phyloP scores from a whole-genome alignment of 2,113 vertebrate genomes.

The Platysteira castanea region DNA sequence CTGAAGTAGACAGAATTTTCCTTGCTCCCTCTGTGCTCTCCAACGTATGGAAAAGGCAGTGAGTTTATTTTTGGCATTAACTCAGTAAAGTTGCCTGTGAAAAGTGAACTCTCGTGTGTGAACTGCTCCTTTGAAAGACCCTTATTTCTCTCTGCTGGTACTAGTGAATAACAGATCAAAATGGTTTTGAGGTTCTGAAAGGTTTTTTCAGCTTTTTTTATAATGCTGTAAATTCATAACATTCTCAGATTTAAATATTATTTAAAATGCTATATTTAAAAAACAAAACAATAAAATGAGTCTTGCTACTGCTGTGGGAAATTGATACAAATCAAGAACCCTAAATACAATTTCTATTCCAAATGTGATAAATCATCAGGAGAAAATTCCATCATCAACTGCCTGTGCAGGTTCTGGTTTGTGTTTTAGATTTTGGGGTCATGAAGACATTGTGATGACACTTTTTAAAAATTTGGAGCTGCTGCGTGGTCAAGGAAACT shows the following conservation, averaged over 20 bases:
- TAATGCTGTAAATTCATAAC: background rate
- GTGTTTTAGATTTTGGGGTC: background rate
- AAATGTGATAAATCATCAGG: background rate
- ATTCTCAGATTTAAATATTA: background rate
- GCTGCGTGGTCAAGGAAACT: rapidly evolving
- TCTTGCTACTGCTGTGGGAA: background rate
- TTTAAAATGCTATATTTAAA: background rate
- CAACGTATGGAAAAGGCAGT: background rate
- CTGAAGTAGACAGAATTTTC: background rate
- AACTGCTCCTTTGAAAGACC: background rate
- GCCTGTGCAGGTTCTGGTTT: background rate
- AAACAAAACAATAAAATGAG: background rate
- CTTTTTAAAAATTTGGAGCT: background rate
- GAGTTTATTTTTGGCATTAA: background rate
- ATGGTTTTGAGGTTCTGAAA: background rate
- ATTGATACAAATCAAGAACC: background rate
- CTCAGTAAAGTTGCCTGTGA: background rate
- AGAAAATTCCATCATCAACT: background rate
- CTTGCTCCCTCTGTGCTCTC: background rate
- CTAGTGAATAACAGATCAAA: background rate
- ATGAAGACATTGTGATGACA: background rate
- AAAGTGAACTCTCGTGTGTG: background rate
- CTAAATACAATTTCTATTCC: background rate
- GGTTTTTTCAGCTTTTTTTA: background rate
- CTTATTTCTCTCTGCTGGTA: background rate